These are phyloP conservation scores for Gouania willdenowi DNA, from an alignment of 2,797 vertebrate genomes.

Conservation along the genomic window DNA sequence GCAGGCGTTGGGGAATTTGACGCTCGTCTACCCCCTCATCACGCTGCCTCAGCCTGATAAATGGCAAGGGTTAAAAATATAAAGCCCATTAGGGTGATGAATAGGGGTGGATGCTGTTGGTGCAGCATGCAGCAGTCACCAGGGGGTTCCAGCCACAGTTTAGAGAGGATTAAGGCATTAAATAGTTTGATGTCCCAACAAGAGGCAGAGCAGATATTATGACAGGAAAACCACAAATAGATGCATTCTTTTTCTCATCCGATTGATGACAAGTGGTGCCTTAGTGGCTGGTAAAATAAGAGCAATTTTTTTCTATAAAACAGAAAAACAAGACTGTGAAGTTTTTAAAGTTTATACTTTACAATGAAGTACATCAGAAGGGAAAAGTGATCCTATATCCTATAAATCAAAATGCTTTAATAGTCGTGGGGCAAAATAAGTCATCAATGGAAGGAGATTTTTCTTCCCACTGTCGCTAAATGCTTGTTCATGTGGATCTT, in stretches of 20 bases:
- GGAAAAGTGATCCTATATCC: too few relatives aligned
- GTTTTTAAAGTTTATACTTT: conserved; percentile 18
- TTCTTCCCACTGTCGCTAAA: too few relatives aligned
- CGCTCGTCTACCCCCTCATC: conserved; percentile 49
- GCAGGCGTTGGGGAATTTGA: conserved; percentile 57
- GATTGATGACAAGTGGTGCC: conserved; percentile 17
- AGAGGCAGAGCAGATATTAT: conserved; percentile 46
- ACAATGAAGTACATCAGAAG: conserved; percentile 10
- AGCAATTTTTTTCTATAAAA: conserved; percentile 10
- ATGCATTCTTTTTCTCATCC: conserved; percentile 10
- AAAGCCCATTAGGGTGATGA: conserved; percentile 79
- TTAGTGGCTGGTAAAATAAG: conserved; percentile 2
- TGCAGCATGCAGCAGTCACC: conserved; percentile 59
- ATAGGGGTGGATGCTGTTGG: conserved; percentile 71
- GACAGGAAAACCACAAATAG: conserved; percentile 23
- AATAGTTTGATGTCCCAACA: conserved; percentile 64
- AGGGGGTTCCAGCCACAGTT: conserved; percentile 62
- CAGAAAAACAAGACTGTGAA: background rate
- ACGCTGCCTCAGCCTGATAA: conserved; percentile 67
- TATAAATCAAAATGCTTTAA: too few relatives aligned
- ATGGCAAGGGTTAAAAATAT: conserved; percentile 83
- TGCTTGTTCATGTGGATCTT: too few relatives aligned
- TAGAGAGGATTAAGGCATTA: conserved; percentile 75
- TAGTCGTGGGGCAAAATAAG: too few relatives aligned
- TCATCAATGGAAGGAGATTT: too few relatives aligned